Base-by-base conservation (phyloP, 2,797 vertebrate genomes). In the Artibeus jamaicensis region DNA sequence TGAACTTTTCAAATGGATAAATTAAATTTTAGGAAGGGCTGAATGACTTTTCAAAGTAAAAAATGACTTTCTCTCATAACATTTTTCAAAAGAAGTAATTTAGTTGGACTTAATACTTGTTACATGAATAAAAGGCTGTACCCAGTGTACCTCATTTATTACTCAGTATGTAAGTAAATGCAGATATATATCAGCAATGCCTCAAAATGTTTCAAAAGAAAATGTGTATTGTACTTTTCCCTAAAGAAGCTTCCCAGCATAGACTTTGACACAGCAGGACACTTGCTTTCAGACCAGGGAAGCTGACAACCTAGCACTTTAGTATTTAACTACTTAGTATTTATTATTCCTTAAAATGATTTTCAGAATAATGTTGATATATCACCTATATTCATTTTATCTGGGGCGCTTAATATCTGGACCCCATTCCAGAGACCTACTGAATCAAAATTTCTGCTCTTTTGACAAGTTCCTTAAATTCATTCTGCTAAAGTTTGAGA, bases 1-100 rank as follows among this genome's bases (percentile, higher is more conserved):
- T 82, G 81, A 92, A 73, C 57, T 92, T 92, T 84, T 92, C 53
- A 67, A 89, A 83, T 91, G 79, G 18, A 26, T n/a, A 79, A 85
- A 62, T 68, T 79, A 89, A 92, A 78, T 59, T 86, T 79, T 79
- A 88, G 32, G 32, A 29, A 77, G n/a, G 42, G 24, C 48, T 89
- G 37, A 67, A 34, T 9, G 65, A 34, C n/a, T 67, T 84, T 94
- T 87, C 44, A 42, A 81, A 92, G 24, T 85, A 70, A 90, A 34
- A 81, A 88, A 57, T 53, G 24, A 85, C 6, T n/a, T 9, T 70
- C 14, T 94, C 68, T 86, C 22, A 81, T 79, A 84, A 71, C 53
- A 32, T 2, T 44, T 32, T 76, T 79, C n/a, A 87, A 67, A 67
- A 68, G 74, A 86, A 67, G 34, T 76, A 42, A 32, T 79, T 94